Evolutionary conservation across 2,888 invertebrate genomes (phyloP).

Genomic region (Parasteatoda lunata): DNA sequence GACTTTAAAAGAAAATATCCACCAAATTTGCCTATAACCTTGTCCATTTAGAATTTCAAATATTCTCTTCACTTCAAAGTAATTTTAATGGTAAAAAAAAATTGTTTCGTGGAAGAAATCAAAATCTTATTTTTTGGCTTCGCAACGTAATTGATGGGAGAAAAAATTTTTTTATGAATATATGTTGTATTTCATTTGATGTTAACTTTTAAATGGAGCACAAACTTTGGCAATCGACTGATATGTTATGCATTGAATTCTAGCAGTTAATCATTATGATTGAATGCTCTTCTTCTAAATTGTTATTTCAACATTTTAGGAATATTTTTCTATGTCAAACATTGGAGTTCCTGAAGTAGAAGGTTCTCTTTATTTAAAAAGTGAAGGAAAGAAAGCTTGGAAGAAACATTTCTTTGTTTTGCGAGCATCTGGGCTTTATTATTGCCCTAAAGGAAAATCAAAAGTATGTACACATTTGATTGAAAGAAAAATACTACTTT

Average conservation of each 20-base stretch:
- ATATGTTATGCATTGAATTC: too few species aligned
- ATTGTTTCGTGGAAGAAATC: too few species aligned
- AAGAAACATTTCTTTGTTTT: slow-evolving; percentile 97
- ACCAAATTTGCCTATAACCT: too few species aligned
- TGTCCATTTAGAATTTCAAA: too few species aligned
- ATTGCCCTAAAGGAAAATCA: slow-evolving; percentile 94
- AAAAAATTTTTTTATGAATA: neutral
- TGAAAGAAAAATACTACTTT: neutral
- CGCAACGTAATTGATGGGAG: neutral
- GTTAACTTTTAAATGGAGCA: too few species aligned
- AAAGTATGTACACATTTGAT: slow-evolving; percentile 77
- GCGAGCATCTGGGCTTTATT: slow-evolving; percentile 96
- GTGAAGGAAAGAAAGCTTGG: slow-evolving; percentile 98
- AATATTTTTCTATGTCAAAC: slow-evolving; percentile 86
- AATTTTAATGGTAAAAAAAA: too few species aligned
- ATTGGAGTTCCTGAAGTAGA: slow-evolving; percentile 86
- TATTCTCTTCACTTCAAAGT: too few species aligned
- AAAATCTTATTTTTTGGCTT: neutral
- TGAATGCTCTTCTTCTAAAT: neutral
- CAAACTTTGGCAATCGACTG: too few species aligned
- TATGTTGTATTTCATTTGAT: neutral
- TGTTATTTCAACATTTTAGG: slow-evolving; percentile 75
- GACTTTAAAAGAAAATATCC: too few species aligned
- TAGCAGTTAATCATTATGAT: too few species aligned
- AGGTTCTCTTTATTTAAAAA: slow-evolving; percentile 93